Evolutionary conservation across 1,140 invertebrate species (phyloP), one percentile per base, ranked within the genome.

Genomic region (Drosophila suzukii): DNA sequence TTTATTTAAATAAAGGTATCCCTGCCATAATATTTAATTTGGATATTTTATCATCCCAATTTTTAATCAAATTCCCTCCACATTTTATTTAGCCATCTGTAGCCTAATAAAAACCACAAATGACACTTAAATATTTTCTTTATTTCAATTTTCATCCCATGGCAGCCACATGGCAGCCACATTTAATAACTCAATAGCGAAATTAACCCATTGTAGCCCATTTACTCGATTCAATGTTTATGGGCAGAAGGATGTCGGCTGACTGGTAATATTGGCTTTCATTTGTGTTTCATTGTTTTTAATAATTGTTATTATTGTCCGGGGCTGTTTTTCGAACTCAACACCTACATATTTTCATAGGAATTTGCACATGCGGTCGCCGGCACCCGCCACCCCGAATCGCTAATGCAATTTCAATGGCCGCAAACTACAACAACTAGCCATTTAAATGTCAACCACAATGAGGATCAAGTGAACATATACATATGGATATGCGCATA

Each of bases 221-320:
- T 49, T 61, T 34, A 78, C 27, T 49, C 36, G 27, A 20, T 12
- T 43, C 10, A 41, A 17, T 56, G 38, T 49, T 78, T 78, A 72
- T 71, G 38, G 24, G 8, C 49, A 27, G 43, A 5, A 41, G 57
- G 5, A 17, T 51, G 46, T 43, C 43, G 30, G 44, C 34, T 54
- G 77, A 63, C 47, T 77, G 77, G 55, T 80, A 74, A 81, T 85
- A 85, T 86, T 85, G 84, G 78, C 81, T 83, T 82, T 68, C 84
- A 86, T 86, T 86, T 88, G 62, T 76, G 68, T 86, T 86, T 65
- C 82, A 86, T 82, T 86, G 82, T 72, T 82, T 86, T 86, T 76
- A 88, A 86, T 86, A 86, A 86, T 88, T 88, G 79, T 67, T 86
- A 78, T 86, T 86, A 88, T 86, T 70, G 82, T 77, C 71, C 46